phyloP scores from a whole-genome alignment of 1,140 invertebrate species.

The Gryon sp. region DNA sequence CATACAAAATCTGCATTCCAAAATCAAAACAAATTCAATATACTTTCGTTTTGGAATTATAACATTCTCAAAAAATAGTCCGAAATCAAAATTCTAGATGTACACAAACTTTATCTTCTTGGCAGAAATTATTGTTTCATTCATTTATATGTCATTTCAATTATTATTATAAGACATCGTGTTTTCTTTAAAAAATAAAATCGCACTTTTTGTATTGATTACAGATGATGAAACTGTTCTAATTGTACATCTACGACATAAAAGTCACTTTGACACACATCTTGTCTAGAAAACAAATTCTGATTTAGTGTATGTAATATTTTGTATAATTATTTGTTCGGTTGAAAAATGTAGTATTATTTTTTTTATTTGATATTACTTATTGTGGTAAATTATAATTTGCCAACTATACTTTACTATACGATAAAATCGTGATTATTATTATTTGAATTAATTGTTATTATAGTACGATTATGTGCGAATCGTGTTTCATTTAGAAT shows the following conservation, averaged over 20 bases:
- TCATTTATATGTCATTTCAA: too few relatives aligned
- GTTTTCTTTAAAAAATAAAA: too few relatives aligned
- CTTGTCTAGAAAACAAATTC: too few relatives aligned
- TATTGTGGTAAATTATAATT: conserved; percentile 28
- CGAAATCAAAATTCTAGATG: too few relatives aligned
- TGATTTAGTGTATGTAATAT: too few relatives aligned
- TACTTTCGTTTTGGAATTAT: conserved; percentile 39
- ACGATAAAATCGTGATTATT: conserved; percentile 36
- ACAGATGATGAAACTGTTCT: conserved; percentile 49
- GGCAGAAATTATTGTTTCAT: too few relatives aligned
- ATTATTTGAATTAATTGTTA: conserved; percentile 12
- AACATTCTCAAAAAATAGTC: too few relatives aligned
- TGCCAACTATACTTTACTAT: conserved; percentile 29
- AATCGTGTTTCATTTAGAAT: conserved; percentile 40
- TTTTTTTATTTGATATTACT: too few relatives aligned
- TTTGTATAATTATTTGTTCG: conserved; percentile 8
- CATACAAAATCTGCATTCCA: conserved; percentile 19
- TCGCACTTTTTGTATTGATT: conserved; percentile 36
- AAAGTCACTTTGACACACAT: conserved; percentile 64
- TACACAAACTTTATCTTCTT: too few relatives aligned
- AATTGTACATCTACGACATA: conserved; percentile 57
- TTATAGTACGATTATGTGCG: conserved; percentile 38
- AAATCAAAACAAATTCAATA: too few relatives aligned
- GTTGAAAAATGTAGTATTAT: conserved; percentile 16
- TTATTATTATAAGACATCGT: too few relatives aligned